Evolutionary conservation across 2,888 invertebrate genomes (phyloP), one percentile per base, ranked within the genome.

Genomic region (Leucoptera coffeella): DNA sequence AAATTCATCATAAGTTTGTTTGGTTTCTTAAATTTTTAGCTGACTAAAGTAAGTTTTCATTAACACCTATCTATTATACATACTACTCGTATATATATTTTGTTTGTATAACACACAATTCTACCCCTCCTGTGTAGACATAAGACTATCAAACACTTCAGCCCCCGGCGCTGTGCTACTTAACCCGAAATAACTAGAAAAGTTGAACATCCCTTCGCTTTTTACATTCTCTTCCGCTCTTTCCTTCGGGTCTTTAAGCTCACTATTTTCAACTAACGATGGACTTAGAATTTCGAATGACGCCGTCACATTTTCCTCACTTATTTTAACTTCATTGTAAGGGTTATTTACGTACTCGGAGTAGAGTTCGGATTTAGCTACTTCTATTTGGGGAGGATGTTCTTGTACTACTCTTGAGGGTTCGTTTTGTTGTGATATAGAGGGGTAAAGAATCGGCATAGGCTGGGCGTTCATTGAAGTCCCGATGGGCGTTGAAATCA

Each of bases 401-500:
- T 9, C 14, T 32, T 6, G 6, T 17, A 7, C 9, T 6, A 6
- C 9, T 17, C 6, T 17, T 17, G 6, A 6, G 6, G 59, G 26
- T 56, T 17, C 9, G 9, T 6, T 17, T 17, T 6, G 17, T 17
- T 50, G 48, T 2, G 6, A 31, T 22, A 32, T 36, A 5, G 60
- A n/a, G n/a, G 60, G 58, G 36, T 53, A 60, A 4, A 65, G 40
- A 8, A 60, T 51, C 22, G 61, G 60, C 30, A 60, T 50, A 35
- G 4, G 22, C 12, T 55, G 56, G 2, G 57, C 47, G 33, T 67
- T 60, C 25, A 67, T 50, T 17, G 67, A 52, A 41, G 69, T 57
- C 11, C 76, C 75, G 27, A 80, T 79, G 2, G 79, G 77, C 12
- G 80, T 79, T 9, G 79, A 79, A 31, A 78, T 75, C 75, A 79